A percentile compares a stretch with the other conserved stretches of the same genome.
Evolutionary conservation across 2,113 vertebrate species (phyloP).

Genomic region (Pterocles gutturalis): DNA sequence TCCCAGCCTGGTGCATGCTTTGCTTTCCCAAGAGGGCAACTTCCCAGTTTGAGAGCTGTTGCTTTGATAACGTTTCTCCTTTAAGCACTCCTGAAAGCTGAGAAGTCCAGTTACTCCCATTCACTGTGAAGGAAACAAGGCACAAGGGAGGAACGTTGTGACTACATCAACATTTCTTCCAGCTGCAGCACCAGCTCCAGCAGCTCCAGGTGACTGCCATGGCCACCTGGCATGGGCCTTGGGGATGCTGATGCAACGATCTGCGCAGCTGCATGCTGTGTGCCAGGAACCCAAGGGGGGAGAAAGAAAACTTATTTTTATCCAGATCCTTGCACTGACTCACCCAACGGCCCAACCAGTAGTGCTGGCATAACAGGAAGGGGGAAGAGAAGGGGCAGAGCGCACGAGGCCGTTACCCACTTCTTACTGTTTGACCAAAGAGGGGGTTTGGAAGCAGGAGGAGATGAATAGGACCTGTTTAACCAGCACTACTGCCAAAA

Average conservation of each 20-base stretch:
- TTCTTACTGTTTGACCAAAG: conserved; percentile 20
- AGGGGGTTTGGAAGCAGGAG: neutral
- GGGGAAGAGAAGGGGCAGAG: conserved; percentile 50
- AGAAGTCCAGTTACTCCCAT: neutral
- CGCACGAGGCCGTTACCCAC: neutral
- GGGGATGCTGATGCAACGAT: neutral
- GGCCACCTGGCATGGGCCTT: neutral
- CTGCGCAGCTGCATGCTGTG: neutral
- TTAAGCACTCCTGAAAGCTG: neutral
- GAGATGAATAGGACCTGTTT: neutral
- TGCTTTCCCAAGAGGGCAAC: neutral
- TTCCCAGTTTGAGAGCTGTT: neutral
- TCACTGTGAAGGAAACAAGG: neutral
- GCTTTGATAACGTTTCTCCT: neutral
- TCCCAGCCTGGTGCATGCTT: neutral
- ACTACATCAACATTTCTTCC: neutral
- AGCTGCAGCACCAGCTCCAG: neutral
- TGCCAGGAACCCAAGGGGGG: neutral
- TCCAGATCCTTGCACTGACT: conserved; percentile 55
- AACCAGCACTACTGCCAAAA: neutral
- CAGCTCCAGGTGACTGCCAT: neutral
- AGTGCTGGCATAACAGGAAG: conserved; percentile 58
- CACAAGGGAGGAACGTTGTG: neutral
- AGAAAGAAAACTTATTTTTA: conserved; percentile 43
- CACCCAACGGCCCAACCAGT: conserved; percentile 51